A percentile compares a stretch with the other conserved stretches of the same genome.
Conservation (phyloP, 2,888 invertebrate genomes). For the Coelinius sp. region DNA sequence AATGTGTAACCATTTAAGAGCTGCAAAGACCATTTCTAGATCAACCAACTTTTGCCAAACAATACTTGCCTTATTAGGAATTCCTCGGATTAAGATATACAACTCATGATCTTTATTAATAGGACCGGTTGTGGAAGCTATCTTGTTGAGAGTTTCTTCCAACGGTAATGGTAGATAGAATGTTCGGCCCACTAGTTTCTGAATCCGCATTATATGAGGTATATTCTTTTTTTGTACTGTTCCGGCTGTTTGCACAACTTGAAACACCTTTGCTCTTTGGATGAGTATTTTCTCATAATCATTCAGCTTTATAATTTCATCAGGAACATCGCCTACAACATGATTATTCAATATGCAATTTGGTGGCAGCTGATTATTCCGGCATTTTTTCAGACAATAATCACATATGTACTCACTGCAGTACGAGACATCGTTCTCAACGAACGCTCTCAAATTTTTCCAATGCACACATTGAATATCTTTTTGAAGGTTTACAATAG, state of each 20-base stretch:
- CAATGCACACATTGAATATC: not conserved
- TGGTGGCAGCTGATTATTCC: conserved; percentile 44
- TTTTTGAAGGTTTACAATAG: not conserved
- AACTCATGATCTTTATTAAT: conserved; percentile 55
- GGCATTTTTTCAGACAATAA: not conserved
- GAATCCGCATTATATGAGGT: conserved; percentile 48
- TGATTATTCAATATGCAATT: conserved; percentile 52
- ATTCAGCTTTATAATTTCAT: too few species aligned
- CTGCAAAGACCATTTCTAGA: conserved; percentile 54
- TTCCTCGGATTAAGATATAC: conserved; percentile 56
- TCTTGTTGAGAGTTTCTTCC: conserved; percentile 58
- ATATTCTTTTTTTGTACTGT: conserved; percentile 57
- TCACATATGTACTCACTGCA: not conserved
- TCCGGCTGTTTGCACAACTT: conserved; percentile 55
- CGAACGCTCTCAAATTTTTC: not conserved
- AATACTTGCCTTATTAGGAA: conserved; percentile 53
- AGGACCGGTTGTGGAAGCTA: conserved; percentile 53
- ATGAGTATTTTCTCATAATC: too few species aligned
- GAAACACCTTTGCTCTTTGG: too few species aligned
- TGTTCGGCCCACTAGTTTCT: conserved; percentile 51
- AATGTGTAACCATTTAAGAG: conserved; percentile 55
- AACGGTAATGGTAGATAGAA: conserved; percentile 61
- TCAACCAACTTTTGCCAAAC: conserved; percentile 56
- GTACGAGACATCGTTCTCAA: not conserved
- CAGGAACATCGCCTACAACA: too few species aligned